Conservation (phyloP, 2,888 invertebrate genomes). For the Gari tellinella region DNA sequence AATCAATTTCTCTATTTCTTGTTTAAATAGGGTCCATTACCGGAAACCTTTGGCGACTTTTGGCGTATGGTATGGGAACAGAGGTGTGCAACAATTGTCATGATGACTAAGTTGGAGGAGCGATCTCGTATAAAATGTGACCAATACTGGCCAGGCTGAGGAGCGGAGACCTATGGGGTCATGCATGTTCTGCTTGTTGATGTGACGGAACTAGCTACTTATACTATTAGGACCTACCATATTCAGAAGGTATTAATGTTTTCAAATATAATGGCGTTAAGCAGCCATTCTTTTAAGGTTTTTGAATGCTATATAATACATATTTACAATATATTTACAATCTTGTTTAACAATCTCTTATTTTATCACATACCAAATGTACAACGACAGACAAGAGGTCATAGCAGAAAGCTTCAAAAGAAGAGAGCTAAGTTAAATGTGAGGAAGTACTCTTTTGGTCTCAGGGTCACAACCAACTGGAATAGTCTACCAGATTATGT, state of each 20-base stretch:
- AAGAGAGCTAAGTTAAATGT: too few relatives aligned
- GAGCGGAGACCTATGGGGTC: slow-evolving; percentile 96
- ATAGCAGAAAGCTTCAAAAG: too few relatives aligned
- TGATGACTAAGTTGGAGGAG: slow-evolving; percentile 99
- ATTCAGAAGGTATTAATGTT: slow-evolving; percentile 74
- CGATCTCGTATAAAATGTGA: slow-evolving; percentile 91
- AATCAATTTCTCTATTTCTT: background rate
- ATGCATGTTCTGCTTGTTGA: slow-evolving; percentile 98
- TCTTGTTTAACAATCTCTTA: too few relatives aligned
- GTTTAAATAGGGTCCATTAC: slow-evolving; percentile 93
- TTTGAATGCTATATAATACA: too few relatives aligned
- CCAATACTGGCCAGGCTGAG: slow-evolving; percentile 97
- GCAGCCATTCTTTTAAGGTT: too few relatives aligned
- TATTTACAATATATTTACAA: too few relatives aligned
- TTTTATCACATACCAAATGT: too few relatives aligned
- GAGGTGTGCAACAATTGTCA: slow-evolving; percentile 96
- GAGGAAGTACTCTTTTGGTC: too few relatives aligned
- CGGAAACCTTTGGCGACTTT: slow-evolving; percentile 98
- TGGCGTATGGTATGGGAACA: slow-evolving; percentile 99
- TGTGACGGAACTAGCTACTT: slow-evolving; percentile 98
- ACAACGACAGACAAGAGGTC: too few relatives aligned
- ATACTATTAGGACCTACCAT: slow-evolving; percentile 97
- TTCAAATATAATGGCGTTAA: too few relatives aligned
- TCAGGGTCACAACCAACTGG: too few relatives aligned
- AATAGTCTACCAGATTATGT: too few relatives aligned